Conservation (phyloP, 2,797 vertebrate species). For the Galagoides demidoff region DNA sequence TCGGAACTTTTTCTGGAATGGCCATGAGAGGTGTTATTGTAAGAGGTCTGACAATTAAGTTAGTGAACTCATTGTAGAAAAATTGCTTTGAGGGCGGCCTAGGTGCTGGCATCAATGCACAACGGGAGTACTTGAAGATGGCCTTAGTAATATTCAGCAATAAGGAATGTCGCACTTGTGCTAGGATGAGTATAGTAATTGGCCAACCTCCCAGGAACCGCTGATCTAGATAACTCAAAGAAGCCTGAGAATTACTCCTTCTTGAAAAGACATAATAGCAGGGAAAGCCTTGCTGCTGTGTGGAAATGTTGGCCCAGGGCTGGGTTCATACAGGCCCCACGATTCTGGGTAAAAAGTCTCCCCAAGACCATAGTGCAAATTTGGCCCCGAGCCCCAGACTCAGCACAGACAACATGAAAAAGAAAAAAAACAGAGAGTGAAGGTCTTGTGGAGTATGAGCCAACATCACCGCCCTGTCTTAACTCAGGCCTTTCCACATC, state of each 20-base stretch:
- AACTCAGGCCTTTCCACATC: background rate
- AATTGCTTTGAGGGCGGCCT: no score
- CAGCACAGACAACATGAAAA: background rate
- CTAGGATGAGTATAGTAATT: no score
- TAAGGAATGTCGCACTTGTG: no score
- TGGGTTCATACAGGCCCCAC: background rate
- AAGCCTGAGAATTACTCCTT: background rate
- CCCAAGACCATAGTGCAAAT: background rate
- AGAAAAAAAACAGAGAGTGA: no score
- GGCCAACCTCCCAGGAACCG: background rate
- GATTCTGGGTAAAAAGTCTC: background rate
- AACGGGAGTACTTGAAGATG: no score
- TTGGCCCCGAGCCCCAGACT: background rate
- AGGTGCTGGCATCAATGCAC: no score
- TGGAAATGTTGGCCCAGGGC: background rate
- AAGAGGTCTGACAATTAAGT: no score
- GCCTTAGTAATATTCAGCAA: no score
- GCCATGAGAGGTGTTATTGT: no score
- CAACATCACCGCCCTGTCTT: background rate
- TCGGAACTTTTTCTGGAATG: no score
- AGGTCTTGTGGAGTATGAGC: background rate
- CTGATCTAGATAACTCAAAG: background rate
- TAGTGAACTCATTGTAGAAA: no score
- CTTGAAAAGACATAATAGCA: background rate
- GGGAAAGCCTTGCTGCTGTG: background rate